These are phyloP conservation scores for Drusus annulatus DNA, from an alignment of 1,140 invertebrate genomes.

Conservation along the genomic window DNA sequence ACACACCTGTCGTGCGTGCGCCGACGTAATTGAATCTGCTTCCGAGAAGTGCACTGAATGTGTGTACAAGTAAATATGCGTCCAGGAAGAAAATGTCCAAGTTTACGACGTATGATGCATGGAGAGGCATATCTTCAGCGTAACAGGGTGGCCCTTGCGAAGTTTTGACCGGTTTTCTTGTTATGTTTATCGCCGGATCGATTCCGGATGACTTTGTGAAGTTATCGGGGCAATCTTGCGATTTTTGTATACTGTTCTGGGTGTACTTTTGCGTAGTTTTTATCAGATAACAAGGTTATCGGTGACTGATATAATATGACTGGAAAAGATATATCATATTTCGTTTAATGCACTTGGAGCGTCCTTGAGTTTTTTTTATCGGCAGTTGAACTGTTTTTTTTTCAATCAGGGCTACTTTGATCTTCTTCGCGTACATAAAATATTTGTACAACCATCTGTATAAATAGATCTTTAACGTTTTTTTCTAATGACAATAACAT, in stretches of 20 bases:
- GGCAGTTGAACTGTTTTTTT: too few relatives aligned
- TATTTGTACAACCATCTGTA: too few relatives aligned
- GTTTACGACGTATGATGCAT: neutral
- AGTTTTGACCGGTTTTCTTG: neutral
- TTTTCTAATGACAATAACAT: too few relatives aligned
- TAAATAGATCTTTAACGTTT: too few relatives aligned
- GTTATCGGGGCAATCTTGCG: neutral
- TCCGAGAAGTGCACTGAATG: constrained; percentile 20
- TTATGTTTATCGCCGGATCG: neutral
- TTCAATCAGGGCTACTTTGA: too few relatives aligned
- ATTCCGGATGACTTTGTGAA: neutral
- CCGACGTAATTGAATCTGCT: constrained; percentile 15
- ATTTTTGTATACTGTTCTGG: constrained; percentile 1
- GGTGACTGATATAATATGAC: neutral
- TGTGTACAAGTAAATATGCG: neutral
- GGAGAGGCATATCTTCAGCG: neutral
- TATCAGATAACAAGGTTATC: constrained; percentile 9
- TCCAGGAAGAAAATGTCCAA: too few relatives aligned
- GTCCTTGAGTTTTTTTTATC: too few relatives aligned
- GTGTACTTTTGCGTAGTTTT: neutral
- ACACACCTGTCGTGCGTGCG: constrained; percentile 15
- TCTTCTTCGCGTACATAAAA: too few relatives aligned
- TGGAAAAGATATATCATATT: neutral
- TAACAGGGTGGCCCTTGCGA: neutral
- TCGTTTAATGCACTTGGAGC: too few relatives aligned